Evolutionary conservation across 1,140 invertebrate species (phyloP), one percentile per base, ranked within the genome.

Genomic region (Chironomus striatipennis): DNA sequence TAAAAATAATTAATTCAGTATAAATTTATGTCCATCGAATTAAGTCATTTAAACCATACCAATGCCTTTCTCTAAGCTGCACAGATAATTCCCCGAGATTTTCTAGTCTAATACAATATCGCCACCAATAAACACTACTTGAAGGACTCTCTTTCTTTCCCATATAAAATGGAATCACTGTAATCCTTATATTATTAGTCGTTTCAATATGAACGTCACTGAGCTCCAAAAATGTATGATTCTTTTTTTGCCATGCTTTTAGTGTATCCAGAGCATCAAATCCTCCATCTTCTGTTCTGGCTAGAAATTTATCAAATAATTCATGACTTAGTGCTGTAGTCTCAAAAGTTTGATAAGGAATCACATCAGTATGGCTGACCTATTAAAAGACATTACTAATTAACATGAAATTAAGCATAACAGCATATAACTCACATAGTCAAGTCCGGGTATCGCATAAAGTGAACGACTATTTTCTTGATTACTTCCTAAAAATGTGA

Each of bases 201-300:
- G 95, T 98, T 85, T 98, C 95, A 80, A 95, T 93, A 81, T 98
- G 95, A n/a, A 99, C 96, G 85, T 98, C 95, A 43, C 95, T 96
- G 73, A 98, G 84, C 80, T 98, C 94, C 57, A 98, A 81, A 96
- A 96, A 98, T 0, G 96, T 95, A 84, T 98, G 95, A 85, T 98
- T 98, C 80, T 96, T 97, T 79, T 98, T 94, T 83, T 98, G 96
- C 96, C 96, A 98, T 0, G 95, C 93, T 78, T 90, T 87, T 2
- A 99, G 84, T 0, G 95, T 97, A 79, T 98, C 95, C 83, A 94
- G 90, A 0, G 93, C 90, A 74, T 90, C 84, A 85, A 95, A 98
- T 0, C 92, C 91, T 1, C 96, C 94, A 79, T 84, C 90, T 7
- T 91, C 86, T 78, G 91, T 88, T 81, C 92, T 88, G 74, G 88